Evolutionary conservation across 2,797 vertebrate species (phyloP), one percentile per base, ranked within the genome.

Genomic region (Pipistrellus pygmaeus): DNA sequence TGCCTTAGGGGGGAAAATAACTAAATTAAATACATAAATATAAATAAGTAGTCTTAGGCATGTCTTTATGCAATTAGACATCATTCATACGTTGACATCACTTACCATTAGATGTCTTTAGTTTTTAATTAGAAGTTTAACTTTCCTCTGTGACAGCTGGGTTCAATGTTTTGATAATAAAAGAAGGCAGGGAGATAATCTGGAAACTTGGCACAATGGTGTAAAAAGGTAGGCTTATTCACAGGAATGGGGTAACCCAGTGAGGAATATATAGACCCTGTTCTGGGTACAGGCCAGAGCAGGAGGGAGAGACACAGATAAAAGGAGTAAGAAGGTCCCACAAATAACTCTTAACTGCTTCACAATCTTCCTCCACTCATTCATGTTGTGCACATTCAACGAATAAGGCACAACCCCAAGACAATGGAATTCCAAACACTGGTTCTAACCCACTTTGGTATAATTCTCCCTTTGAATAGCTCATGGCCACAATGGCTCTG

Each of bases 71-170:
- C 64, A 64, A 12, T 69, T 85, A 68, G 32, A 4, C 60, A 71
- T 46, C 51, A 41, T 35, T 80, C 66, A 68, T 27, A 90, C 8
- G 81, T 80, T 41, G 9, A 89, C 32, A 6, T 8, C 76, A 48
- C 44, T 85, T 66, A 69, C 69, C 69, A 46, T 57, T 64, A 84
- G 30, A 71, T 69, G 8, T 77, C 44, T 95, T 86, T 86, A 53
- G 72, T 53, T 83, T 93, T 93, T 87, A 82, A 69, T 75, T 85
- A 78, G 55, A 88, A 60, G 30, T 76, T 60, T 69, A 88, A 48
- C 78, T 95, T 71, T 85, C 38, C 20, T 30, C 27, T 73, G 23
- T 77, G 53, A 94, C 23, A 46, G 13, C 27, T 75, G 15, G 51
- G 35, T 85, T 80, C 23, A 78, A 30, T 38, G 60, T 62, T 78